Evolutionary conservation across 2,888 invertebrate genomes (phyloP), one percentile per base, ranked within the genome.

Genomic region (Lacanobia oleracea): DNA sequence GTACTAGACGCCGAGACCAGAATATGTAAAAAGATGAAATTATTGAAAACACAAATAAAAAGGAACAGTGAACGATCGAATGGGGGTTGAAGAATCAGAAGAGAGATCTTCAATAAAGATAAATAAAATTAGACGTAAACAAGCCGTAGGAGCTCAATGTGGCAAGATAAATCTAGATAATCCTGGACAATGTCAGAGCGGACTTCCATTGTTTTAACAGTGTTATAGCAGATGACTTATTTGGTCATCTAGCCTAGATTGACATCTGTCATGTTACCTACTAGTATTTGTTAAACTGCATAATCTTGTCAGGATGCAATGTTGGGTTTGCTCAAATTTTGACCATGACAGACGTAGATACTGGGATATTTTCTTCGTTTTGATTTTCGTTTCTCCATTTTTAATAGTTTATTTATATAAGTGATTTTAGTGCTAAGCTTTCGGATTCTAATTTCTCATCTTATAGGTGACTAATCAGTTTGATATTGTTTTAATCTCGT

Each of bases 181-280:
- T 37, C 18, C 27, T 72, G 50, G 14, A 73, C 14, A 53, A 48
- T 43, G 40, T n/a, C 50, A 59, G 14, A 63, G 53, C 63, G 14
- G 45, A 40, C 54, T 64, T 62, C 77, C 65, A 57, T 84, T 85
- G 86, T 88, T 83, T 80, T 76, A 51, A 14, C 68, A 50, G 51
- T 43, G 50, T 62, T 68, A 78, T 73, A 74, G 77, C 33, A 50
- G 45, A 27, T 54, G 51, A 67, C 86, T 75, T 82, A 77, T 79
- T 86, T 85, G 87, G 89, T 76, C 71, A 79, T 72, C 81, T 84
- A 86, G 85, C 87, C 86, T 74, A 88, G 79, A 86, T 87, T 67
- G 69, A 83, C 87, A 88, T 84, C 80, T 88, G 23, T 12, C 27
- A 27, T 43, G 21, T 27, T 16, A n/a, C 33, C 33, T 33, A n/a